Percentiles rank a stretch among this genome's conserved stretches.
Evolutionary conservation across 2,888 invertebrate species (phyloP).

Genomic region (Drosophila vallismaia): DNA sequence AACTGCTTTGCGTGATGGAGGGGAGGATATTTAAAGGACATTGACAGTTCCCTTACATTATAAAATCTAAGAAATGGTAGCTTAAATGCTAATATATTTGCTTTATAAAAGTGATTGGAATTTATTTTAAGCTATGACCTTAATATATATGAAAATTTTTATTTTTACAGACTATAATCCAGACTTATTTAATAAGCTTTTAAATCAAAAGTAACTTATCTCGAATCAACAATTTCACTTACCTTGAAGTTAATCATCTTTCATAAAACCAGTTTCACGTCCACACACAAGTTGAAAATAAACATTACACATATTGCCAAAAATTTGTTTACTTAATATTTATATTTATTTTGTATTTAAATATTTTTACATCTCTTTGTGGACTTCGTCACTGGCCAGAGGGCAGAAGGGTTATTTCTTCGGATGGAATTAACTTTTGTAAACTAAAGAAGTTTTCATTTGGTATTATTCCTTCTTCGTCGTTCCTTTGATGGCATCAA

Average conservation of each 20-base stretch:
- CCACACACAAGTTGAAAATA: background rate
- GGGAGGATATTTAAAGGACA: background rate
- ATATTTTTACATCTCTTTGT: constrained; percentile 9
- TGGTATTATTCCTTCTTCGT: constrained; percentile 29
- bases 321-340: constrained; percentile 11
- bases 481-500: constrained; percentile 64
- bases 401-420: background rate
- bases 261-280: background rate
- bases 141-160: background rate
- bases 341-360: constrained; percentile 22
- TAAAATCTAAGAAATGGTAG: background rate
- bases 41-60: background rate
- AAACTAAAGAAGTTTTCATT: constrained; percentile 39
- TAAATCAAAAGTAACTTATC: constrained; percentile 6
- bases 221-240: constrained; percentile 16
- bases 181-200: background rate
- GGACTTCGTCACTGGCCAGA: constrained; percentile 9
- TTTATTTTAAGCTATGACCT: background rate
- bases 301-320: background rate
- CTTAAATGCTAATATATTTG: background rate
- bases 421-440: constrained; percentile 37
- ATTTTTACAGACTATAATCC: background rate
- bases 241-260: constrained; percentile 6
- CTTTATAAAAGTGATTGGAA: background rate
- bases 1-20: background rate